phyloP scores from a whole-genome alignment of 1,140 invertebrate genomes.

The Acromyrmex heyeri region DNA sequence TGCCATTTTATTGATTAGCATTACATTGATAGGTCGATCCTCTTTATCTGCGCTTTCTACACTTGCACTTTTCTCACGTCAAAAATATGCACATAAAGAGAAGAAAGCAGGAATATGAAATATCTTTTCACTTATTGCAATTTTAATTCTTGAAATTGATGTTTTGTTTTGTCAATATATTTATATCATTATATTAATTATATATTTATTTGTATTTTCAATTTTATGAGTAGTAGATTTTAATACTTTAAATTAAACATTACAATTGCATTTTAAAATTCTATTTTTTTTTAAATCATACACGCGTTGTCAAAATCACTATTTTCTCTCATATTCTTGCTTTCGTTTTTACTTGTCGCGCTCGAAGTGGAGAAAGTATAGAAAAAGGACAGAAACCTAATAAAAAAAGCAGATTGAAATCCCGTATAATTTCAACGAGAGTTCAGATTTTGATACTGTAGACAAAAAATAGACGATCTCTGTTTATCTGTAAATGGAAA shows the following conservation, averaged over 20 bases:
- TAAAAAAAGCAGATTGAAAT: constrained; percentile 7
- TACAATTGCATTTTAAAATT: not conserved
- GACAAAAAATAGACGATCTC: constrained; percentile 5
- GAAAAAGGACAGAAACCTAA: constrained; percentile 14
- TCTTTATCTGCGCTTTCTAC: not conserved
- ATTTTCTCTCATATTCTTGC: not conserved
- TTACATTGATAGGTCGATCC: constrained; percentile 26
- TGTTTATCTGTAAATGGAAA: not conserved
- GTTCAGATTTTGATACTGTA: constrained; percentile 4
- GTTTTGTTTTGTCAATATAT: not conserved
- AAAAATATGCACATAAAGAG: not conserved
- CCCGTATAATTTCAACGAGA: constrained; percentile 5
- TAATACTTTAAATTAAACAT: not conserved
- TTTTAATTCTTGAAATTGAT: not conserved
- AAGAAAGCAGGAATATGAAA: not conserved
- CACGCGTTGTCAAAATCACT: not conserved
- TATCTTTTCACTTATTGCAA: not conserved
- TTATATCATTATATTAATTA: too few species aligned
- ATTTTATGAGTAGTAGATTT: not conserved
- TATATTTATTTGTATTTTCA: not conserved
- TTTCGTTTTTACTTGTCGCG: not conserved
- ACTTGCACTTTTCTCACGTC: not conserved
- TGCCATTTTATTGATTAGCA: not conserved
- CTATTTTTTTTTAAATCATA: not conserved
- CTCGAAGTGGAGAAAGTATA: constrained; percentile 7